A percentile compares a stretch with the other conserved stretches of the same genome.
phyloP scores from a whole-genome alignment of 1,140 invertebrate genomes.

The Lucilia sericata region DNA sequence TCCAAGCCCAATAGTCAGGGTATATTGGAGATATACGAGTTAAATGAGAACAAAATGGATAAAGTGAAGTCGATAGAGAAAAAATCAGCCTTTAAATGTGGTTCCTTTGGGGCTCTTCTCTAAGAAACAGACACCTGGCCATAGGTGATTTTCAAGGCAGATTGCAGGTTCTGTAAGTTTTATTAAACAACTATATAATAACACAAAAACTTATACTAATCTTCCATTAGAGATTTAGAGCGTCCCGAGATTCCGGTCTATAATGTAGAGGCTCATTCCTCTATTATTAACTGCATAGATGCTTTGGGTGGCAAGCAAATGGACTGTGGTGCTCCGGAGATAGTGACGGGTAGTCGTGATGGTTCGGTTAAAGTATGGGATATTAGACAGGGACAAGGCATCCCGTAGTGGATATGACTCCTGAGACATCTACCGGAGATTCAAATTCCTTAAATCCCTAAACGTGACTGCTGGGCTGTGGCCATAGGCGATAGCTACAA shows the following conservation, averaged over 20 bases:
- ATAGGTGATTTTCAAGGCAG: conserved; percentile 93
- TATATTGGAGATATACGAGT: conserved; percentile 88
- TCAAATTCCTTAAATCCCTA: conserved; percentile 71
- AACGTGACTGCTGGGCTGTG: conserved; percentile 89
- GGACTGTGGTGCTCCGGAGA: conserved; percentile 92
- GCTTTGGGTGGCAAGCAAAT: conserved; percentile 87
- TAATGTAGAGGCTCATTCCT: conserved; percentile 84
- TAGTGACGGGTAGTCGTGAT: conserved; percentile 93
- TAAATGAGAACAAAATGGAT: conserved; percentile 79
- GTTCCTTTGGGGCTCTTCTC: conserved; percentile 90
- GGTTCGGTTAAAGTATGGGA: conserved; percentile 97
- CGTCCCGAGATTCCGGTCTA: conserved; percentile 78
- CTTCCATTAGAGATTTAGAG: conserved; percentile 83
- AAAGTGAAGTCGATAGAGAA: conserved; percentile 82
- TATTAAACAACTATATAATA: not conserved
- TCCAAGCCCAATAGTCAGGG: conserved; percentile 86
- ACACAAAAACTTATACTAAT: not conserved
- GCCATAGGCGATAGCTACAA: conserved; percentile 91
- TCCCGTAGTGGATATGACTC: conserved; percentile 90
- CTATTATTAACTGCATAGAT: conserved; percentile 94
- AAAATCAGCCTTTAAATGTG: conserved; percentile 89
- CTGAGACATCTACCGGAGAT: conserved; percentile 74
- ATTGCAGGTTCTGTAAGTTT: conserved; percentile 82
- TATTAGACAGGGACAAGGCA: conserved; percentile 86
- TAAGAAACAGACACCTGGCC: conserved; percentile 84